Conservation (phyloP, 2,888 invertebrate species). For the Adelphocoris suturalis region DNA sequence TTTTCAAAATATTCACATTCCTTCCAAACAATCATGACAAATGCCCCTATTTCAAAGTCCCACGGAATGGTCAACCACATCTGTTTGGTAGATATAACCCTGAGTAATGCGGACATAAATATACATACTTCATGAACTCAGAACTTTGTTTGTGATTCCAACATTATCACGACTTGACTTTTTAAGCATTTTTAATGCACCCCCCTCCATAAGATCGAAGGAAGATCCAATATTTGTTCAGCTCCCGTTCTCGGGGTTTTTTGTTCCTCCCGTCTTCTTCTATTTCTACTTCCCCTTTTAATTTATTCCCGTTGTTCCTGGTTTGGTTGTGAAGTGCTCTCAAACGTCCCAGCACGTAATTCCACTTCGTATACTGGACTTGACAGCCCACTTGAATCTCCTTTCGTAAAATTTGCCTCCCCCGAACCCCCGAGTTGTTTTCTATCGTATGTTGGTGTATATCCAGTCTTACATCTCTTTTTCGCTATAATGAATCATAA, state of each 20-base stretch:
- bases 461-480: too few relatives aligned
- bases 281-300: neutral
- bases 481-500: too few relatives aligned
- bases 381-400: slow-evolving; percentile 2
- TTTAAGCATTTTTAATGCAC: slow-evolving; percentile 8
- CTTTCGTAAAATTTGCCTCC: neutral
- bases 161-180: slow-evolving; percentile 45
- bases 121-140: neutral
- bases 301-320: slow-evolving; percentile 47
- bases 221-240: slow-evolving; percentile 39
- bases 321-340: slow-evolving; percentile 6
- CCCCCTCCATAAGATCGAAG: neutral
- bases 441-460: neutral
- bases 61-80: neutral
- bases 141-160: slow-evolving; percentile 12
- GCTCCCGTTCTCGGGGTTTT: neutral
- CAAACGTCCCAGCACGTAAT: neutral
- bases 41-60: too few relatives aligned
- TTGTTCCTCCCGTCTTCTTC: slow-evolving; percentile 12
- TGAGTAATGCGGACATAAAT: neutral
- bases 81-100: neutral
- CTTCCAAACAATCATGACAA: too few relatives aligned
- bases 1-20: too few relatives aligned
- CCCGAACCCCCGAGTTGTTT: neutral
- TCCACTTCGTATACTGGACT: neutral